phyloP scores from a whole-genome alignment of 2,113 vertebrate species.

The Blennius ocellaris region DNA sequence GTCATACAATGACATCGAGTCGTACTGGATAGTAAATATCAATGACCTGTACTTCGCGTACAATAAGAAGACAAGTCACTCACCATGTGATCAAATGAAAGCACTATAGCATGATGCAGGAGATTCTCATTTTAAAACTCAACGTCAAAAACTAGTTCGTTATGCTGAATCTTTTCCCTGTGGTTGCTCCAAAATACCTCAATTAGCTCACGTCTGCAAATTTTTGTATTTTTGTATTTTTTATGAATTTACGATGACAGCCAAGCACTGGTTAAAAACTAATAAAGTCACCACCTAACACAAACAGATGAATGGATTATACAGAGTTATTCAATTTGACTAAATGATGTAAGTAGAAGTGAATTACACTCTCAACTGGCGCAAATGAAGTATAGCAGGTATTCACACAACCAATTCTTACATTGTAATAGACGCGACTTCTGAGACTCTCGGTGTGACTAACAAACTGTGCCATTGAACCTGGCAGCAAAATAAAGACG shows the following conservation, averaged over 20 bases:
- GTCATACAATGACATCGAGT: too few species aligned
- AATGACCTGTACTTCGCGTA: too few species aligned
- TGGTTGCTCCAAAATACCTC: neutral
- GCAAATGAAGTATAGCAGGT: too few species aligned
- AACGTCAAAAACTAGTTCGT: neutral
- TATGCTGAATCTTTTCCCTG: neutral
- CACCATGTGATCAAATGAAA: neutral
- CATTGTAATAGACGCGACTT: neutral
- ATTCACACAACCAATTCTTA: slow-evolving; percentile 6
- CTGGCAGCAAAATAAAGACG: slow-evolving; percentile 4
- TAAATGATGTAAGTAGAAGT: too few species aligned
- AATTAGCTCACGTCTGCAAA: neutral
- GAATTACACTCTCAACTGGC: too few species aligned
- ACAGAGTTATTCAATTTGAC: too few species aligned
- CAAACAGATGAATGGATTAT: too few species aligned
- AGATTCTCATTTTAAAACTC: neutral
- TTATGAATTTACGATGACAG: neutral
- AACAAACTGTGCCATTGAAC: slow-evolving; percentile 26
- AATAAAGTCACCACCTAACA: too few species aligned
- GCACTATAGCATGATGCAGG: neutral
- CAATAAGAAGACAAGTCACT: too few species aligned
- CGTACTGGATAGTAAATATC: neutral
- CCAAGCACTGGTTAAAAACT: too few species aligned
- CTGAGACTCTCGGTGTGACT: slow-evolving; percentile 39
- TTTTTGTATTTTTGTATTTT: neutral